Evolutionary conservation across 2,113 vertebrate genomes (phyloP).

Genomic region (Megaleporinus macrocephalus): DNA sequence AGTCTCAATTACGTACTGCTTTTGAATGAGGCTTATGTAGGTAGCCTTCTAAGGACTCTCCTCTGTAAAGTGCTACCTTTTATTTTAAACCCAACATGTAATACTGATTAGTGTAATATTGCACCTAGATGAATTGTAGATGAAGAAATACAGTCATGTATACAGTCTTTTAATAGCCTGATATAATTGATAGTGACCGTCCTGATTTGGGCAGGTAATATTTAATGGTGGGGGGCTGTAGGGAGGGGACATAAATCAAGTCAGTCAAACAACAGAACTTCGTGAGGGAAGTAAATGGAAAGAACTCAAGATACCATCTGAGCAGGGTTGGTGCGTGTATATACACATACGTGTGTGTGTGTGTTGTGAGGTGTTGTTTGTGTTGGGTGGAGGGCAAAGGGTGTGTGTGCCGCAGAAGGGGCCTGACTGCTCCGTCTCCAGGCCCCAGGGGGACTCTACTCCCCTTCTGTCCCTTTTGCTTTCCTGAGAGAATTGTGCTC

Average conservation of each 20-base stretch:
- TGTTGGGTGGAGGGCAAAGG: slow-evolving; percentile 70
- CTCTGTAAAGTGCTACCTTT: too few species aligned
- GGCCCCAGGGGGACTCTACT: slow-evolving; percentile 67
- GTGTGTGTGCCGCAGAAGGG: slow-evolving; percentile 54
- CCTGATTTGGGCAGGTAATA: too few species aligned
- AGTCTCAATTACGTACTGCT: too few species aligned
- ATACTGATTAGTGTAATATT: too few species aligned
- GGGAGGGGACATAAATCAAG: slow-evolving; percentile 54
- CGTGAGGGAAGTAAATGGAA: slow-evolving; percentile 59
- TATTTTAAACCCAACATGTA: too few species aligned
- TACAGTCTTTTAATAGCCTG: too few species aligned
- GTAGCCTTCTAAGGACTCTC: too few species aligned
- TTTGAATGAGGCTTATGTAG: too few species aligned
- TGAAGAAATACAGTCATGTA: too few species aligned
- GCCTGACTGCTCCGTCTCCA: slow-evolving; percentile 56
- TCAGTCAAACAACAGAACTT: slow-evolving; percentile 69
- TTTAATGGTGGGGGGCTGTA: too few species aligned
- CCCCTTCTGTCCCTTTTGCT: slow-evolving; percentile 66
- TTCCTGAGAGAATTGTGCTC: slow-evolving; percentile 82
- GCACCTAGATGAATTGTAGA: too few species aligned
- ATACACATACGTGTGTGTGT: slow-evolving; percentile 31
- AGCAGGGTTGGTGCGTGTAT: slow-evolving; percentile 64
- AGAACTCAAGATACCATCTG: slow-evolving; percentile 71
- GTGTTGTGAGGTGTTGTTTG: slow-evolving; percentile 68
- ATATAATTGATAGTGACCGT: too few species aligned